Evolutionary conservation across 2,888 invertebrate species (phyloP).

Genomic region (Drymonia ruficornis): DNA sequence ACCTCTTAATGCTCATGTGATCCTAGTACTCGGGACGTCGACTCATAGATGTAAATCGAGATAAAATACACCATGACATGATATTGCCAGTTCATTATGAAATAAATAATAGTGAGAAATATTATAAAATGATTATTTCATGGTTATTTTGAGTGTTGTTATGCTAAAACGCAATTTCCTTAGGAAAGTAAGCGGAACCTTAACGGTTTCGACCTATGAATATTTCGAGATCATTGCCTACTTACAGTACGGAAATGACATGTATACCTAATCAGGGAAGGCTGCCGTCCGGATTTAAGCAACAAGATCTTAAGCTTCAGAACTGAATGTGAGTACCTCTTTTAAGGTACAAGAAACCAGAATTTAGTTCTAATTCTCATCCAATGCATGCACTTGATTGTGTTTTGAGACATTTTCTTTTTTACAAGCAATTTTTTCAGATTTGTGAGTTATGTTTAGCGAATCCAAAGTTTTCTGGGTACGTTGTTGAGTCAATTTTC

Average conservation of each 20-base stretch:
- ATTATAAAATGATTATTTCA: neutral
- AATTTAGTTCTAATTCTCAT: no score
- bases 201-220: neutral
- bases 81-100: constrained; percentile 7
- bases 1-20: constrained; percentile 66
- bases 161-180: constrained; percentile 2
- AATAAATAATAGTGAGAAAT: neutral
- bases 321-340: no score
- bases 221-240: neutral
- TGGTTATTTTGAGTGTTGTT: neutral
- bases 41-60: constrained; percentile 48
- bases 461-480: no score
- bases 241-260: neutral
- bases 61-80: constrained; percentile 42
- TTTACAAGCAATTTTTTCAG: no score
- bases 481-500: no score
- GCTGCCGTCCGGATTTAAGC: no score
- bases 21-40: constrained; percentile 58
- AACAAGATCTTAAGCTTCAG: no score
- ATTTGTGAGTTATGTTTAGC: no score
- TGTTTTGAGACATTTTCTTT: no score
- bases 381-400: no score
- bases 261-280: neutral
- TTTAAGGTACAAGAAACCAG: no score
- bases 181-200: neutral